These are phyloP conservation scores for Suricata suricatta DNA, from an alignment of 2,113 vertebrate genomes.

Conservation along the genomic window DNA sequence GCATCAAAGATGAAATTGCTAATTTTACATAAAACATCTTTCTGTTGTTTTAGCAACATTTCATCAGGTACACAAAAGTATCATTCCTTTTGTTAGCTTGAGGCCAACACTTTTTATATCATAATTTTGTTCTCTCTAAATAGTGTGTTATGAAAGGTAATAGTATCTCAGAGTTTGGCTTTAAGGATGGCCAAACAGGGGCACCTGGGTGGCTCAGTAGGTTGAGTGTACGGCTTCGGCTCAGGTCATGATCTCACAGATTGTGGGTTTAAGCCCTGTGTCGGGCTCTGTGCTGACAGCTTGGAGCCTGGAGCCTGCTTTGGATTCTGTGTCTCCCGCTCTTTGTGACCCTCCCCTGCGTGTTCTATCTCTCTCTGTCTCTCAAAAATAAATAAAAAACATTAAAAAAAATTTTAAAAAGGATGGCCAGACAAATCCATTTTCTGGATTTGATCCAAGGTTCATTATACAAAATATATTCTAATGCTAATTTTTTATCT, in stretches of 20 bases:
- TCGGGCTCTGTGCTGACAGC: too few relatives aligned
- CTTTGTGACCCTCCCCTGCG: too few relatives aligned
- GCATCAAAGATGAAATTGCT: neutral
- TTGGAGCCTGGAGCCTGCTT: too few relatives aligned
- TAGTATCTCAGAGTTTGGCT: neutral
- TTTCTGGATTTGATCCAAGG: neutral
- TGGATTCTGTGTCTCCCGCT: too few relatives aligned
- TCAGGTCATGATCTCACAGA: too few relatives aligned
- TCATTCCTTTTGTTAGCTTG: neutral
- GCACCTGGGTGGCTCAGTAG: too few relatives aligned
- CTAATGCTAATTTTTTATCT: neutral
- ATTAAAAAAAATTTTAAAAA: neutral
- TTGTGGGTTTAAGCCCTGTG: too few relatives aligned
- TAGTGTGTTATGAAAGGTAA: neutral
- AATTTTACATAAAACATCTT: neutral
- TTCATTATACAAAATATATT: neutral
- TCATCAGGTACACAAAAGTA: neutral
- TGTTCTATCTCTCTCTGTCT: too few relatives aligned
- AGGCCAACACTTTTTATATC: neutral
- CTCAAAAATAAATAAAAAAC: too few relatives aligned
- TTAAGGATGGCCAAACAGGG: neutral
- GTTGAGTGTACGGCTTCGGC: too few relatives aligned
- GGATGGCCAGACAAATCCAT: neutral
- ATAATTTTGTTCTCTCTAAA: neutral
- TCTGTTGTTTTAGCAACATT: neutral